Percentiles rank a stretch among this genome's conserved stretches.
Conservation (phyloP, 1,140 invertebrate species). For the Mylabris phalerata region DNA sequence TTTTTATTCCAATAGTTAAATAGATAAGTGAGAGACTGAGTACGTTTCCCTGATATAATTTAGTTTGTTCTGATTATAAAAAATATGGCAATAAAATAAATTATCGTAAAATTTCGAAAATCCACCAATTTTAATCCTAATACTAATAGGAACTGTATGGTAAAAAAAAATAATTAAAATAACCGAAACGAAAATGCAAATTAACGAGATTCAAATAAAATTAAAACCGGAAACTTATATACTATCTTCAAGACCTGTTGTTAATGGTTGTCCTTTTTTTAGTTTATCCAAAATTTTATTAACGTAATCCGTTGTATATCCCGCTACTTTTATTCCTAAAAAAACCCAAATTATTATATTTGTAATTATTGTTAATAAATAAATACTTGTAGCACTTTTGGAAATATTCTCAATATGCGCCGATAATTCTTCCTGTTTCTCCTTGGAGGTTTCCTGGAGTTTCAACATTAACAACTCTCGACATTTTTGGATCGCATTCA, state of each 20-base stretch:
- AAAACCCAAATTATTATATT: constrained; percentile 27
- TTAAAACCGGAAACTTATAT: background rate
- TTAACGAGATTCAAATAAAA: constrained; percentile 21
- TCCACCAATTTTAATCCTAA: background rate
- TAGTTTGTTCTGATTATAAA: too few relatives aligned
- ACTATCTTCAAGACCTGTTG: constrained; percentile 55
- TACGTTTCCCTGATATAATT: too few relatives aligned
- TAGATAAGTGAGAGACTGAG: too few relatives aligned
- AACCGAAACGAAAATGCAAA: constrained; percentile 3
- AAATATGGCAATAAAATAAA: too few relatives aligned
- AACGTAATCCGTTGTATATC: constrained; percentile 77
- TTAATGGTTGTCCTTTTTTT: constrained; percentile 56
- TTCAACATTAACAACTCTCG: constrained; percentile 58
- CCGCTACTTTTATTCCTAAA: constrained; percentile 71
- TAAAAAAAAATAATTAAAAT: background rate
- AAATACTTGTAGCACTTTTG: constrained; percentile 37
- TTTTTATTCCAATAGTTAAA: too few relatives aligned
- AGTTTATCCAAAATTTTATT: constrained; percentile 77
- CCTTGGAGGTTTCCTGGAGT: constrained; percentile 47
- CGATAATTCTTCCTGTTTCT: constrained; percentile 56
- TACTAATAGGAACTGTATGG: background rate
- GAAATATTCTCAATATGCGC: constrained; percentile 59
- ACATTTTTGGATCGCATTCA: constrained; percentile 59
- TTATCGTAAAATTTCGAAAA: too few relatives aligned
- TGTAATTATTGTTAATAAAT: background rate